Evolutionary conservation across 2,797 vertebrate genomes (phyloP).

Genomic region (Masticophis lateralis): DNA sequence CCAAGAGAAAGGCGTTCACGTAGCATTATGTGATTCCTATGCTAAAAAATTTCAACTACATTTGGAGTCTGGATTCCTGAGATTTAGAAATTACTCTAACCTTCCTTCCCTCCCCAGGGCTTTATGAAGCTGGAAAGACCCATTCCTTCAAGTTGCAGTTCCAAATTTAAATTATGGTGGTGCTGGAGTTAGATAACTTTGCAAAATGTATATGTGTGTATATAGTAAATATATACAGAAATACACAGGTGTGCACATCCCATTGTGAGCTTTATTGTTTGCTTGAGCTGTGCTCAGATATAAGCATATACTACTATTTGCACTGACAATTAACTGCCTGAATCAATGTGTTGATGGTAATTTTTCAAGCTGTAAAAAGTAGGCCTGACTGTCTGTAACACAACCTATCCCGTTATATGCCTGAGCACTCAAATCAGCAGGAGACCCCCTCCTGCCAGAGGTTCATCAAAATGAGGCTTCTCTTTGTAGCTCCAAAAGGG

Average conservation of each 20-base stretch:
- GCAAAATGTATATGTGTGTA: neutral
- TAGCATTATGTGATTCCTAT: neutral
- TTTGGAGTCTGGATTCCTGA: neutral
- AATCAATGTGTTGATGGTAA: neutral
- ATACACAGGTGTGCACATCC: neutral
- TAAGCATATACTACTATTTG: neutral
- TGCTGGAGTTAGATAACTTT: neutral
- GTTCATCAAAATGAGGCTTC: neutral
- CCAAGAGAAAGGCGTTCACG: neutral
- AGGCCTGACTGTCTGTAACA: neutral
- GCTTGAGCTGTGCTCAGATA: neutral
- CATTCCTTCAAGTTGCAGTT: neutral
- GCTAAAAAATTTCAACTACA: neutral
- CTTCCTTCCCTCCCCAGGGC: neutral
- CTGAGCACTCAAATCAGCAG: neutral
- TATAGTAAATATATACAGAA: neutral
- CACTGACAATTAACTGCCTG: neutral
- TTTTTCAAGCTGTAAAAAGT: neutral
- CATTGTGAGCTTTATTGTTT: neutral
- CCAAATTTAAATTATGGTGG: neutral
- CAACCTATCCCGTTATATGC: neutral
- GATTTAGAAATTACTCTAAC: neutral
- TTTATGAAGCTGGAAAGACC: neutral
- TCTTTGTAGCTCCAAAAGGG: neutral
- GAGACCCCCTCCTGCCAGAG: neutral